A percentile compares a stretch with the other conserved stretches of the same genome.
Evolutionary conservation across 2,888 invertebrate species (phyloP).

Genomic region (Apodemia mormo): DNA sequence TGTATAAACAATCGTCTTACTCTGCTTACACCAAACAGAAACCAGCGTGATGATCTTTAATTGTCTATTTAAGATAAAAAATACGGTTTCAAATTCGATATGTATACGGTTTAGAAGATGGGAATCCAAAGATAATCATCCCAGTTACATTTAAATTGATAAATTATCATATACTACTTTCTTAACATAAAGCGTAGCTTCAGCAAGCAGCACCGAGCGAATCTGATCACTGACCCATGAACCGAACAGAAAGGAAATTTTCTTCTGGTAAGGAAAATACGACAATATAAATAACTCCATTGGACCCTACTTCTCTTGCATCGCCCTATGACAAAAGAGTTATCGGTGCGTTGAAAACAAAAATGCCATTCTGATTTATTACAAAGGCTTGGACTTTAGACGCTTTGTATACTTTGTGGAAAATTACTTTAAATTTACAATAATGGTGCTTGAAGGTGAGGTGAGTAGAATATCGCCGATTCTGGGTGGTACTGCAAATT

Average conservation of each 20-base stretch:
- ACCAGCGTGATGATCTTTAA: too few species aligned
- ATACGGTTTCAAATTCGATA: neutral
- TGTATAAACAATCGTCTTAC: too few species aligned
- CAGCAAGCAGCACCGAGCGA: slow-evolving; percentile 53
- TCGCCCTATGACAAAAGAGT: slow-evolving; percentile 82
- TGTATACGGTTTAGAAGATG: neutral
- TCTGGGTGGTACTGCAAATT: neutral
- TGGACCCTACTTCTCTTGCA: slow-evolving; percentile 68
- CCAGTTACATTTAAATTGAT: neutral
- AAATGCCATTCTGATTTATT: slow-evolving; percentile 79
- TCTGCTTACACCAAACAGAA: too few species aligned
- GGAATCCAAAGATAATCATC: too few species aligned
- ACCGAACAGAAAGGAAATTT: slow-evolving; percentile 80
- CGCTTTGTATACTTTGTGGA: slow-evolving; percentile 17
- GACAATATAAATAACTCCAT: slow-evolving; percentile 81
- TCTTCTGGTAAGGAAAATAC: slow-evolving; percentile 77
- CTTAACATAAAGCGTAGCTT: slow-evolving; percentile 24
- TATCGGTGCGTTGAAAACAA: slow-evolving; percentile 82
- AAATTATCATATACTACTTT: slow-evolving; percentile 26
- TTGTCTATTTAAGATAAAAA: too few species aligned
- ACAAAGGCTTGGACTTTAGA: slow-evolving; percentile 61
- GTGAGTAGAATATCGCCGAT: neutral
- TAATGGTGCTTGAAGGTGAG: neutral
- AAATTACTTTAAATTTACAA: neutral
- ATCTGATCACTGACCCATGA: slow-evolving; percentile 81